Conservation (phyloP, 2,888 invertebrate genomes). For the Alsophila aescularia region DNA sequence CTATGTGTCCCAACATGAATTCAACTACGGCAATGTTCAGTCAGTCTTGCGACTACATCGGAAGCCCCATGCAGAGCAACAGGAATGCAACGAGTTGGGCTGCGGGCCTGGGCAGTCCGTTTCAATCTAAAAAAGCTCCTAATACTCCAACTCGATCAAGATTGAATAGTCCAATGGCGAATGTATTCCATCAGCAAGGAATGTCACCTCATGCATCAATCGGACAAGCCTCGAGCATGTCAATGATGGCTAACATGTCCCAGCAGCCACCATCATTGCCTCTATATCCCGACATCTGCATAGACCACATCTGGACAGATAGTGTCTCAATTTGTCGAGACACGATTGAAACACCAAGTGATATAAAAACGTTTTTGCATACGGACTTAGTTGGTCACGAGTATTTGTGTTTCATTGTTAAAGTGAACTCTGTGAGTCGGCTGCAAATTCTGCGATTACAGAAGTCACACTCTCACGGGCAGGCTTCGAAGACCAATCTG, state of each 20-base stretch:
- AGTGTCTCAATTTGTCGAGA: slow-evolving; percentile 71
- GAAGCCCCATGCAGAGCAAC: slow-evolving; percentile 71
- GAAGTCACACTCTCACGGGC: slow-evolving; percentile 82
- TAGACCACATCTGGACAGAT: slow-evolving; percentile 96
- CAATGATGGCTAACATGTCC: slow-evolving; percentile 74
- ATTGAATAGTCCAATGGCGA: slow-evolving; percentile 77
- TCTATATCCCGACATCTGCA: slow-evolving; percentile 92
- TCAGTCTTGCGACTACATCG: slow-evolving; percentile 72
- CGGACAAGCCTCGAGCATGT: slow-evolving; percentile 73
- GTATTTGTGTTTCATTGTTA: slow-evolving; percentile 91
- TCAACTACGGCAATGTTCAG: slow-evolving; percentile 70
- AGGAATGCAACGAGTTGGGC: slow-evolving; percentile 68
- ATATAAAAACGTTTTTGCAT: slow-evolving; percentile 90
- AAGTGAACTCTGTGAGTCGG: slow-evolving; percentile 71
- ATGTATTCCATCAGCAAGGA: slow-evolving; percentile 75
- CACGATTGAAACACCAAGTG: slow-evolving; percentile 61
- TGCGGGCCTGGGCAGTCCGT: slow-evolving; percentile 69
- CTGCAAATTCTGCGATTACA: slow-evolving; percentile 88
- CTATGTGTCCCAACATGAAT: slow-evolving; percentile 83
- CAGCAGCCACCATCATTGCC: slow-evolving; percentile 86
- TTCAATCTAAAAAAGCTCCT: slow-evolving; percentile 62
- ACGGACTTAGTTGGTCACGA: slow-evolving; percentile 94
- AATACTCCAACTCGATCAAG: slow-evolving; percentile 67
- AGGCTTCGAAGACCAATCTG: slow-evolving; percentile 83
- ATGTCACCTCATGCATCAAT: slow-evolving; percentile 77